Evolutionary conservation across 2,797 vertebrate species (phyloP).

Genomic region (Podarcis siculus): DNA sequence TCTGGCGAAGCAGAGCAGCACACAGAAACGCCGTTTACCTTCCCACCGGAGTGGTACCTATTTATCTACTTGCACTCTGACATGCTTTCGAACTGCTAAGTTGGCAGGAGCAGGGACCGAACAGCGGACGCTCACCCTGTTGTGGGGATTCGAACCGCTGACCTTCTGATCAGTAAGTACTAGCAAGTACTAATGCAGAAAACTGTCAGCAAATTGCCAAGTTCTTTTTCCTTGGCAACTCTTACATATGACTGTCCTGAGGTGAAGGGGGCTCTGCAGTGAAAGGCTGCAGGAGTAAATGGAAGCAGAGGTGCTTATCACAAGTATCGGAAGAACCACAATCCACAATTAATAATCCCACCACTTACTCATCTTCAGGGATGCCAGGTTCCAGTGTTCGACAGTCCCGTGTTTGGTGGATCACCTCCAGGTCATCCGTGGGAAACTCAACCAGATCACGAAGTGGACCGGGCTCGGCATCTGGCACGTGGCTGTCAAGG

Average conservation of each 20-base stretch:
- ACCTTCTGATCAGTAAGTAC: too few relatives aligned
- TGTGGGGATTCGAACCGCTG: too few relatives aligned
- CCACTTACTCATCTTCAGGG: conserved; percentile 85
- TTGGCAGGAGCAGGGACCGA: too few relatives aligned
- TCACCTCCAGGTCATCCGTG: conserved; percentile 86
- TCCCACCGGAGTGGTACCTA: too few relatives aligned
- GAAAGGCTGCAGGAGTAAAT: too few relatives aligned
- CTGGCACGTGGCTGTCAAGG: conserved; percentile 84
- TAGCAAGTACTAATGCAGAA: neutral
- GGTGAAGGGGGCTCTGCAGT: neutral
- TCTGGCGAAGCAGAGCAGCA: too few relatives aligned
- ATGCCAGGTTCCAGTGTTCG: conserved; percentile 86
- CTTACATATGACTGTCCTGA: neutral
- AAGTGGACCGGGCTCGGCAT: conserved; percentile 84
- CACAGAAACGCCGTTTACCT: too few relatives aligned
- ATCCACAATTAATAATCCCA: conserved; percentile 50
- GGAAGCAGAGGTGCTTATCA: too few relatives aligned
- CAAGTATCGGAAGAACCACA: neutral
- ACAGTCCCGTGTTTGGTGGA: conserved; percentile 87
- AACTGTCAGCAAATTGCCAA: neutral
- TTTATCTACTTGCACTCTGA: too few relatives aligned
- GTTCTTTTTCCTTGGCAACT: neutral
- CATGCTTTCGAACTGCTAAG: too few relatives aligned
- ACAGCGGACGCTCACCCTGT: too few relatives aligned
- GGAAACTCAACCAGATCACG: conserved; percentile 89